Evolutionary conservation across 2,113 vertebrate species (phyloP), one percentile per base, ranked within the genome.

Genomic region (Apistogramma diplotaenia): DNA sequence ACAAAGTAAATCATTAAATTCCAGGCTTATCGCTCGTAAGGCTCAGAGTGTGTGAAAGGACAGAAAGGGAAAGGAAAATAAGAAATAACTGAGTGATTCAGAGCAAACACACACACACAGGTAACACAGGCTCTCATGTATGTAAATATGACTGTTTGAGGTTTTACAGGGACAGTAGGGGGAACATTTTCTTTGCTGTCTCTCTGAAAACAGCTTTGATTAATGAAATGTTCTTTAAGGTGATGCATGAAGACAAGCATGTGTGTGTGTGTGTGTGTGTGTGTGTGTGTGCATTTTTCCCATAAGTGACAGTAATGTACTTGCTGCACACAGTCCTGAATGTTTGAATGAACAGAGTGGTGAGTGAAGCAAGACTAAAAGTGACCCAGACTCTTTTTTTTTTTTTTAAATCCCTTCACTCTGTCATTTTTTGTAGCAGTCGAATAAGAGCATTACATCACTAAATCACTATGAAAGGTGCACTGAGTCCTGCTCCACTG

Each of bases 401-500:
- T 60, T 35, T 62, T 23, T 27, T 15, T 2, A 0, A 13, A 70
- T 74, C 49, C 73, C 58, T 78, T 84, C 19, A n/a, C 29, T 67
- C 23, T 80, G 3, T 18, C 5, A 70, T 70, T 73, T 70, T 78
- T 89, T 62, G 12, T 59, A 87, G 75, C 56, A 4, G 43, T 61
- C 11, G 21, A 85, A 76, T 80, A 83, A 89, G 53, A 89, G 82
- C 67, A 75, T 85, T 78, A 84, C 76, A 65, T 87, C 81, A 87
- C 79, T 53, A 61, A 81, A 75, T 77, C 86, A 83, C 71, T 55
- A 59, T 13, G 21, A 81, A 75, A 74, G 37, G 35, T 51, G 29
- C 60, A 80, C 81, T 49, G 40, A n/a, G n/a, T 79, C 71, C 55
- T 31, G 46, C 80, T 35, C 29, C 84, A 65, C 61, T 87, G 65